Evolutionary conservation across 2,113 vertebrate genomes (phyloP).

Genomic region (Theropithecus gelada): DNA sequence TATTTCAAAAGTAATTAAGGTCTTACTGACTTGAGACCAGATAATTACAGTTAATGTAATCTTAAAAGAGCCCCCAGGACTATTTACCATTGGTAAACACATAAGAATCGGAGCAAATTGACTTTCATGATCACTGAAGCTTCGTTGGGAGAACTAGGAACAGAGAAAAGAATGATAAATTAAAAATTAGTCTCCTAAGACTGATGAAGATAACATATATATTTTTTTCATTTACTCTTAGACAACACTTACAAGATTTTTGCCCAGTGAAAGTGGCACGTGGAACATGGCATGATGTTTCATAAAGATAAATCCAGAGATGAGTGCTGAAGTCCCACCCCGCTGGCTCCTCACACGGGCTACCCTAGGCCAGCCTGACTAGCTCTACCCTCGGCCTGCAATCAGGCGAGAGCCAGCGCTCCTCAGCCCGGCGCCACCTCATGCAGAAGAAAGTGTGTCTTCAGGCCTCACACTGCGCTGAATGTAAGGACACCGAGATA

Average conservation of each 20-base stretch:
- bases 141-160: not conserved
- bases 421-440: not conserved
- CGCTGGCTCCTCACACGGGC: no score
- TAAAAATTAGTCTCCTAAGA: not conserved
- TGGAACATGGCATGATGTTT: not conserved
- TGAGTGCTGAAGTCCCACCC: not conserved
- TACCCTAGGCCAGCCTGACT: not conserved
- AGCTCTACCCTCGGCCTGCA: not conserved
- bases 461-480: not conserved
- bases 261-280: not conserved
- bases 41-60: constrained; percentile 64
- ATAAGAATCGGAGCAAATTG: constrained; percentile 20
- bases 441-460: not conserved
- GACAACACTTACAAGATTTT: fast-evolving
- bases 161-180: not conserved
- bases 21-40: constrained; percentile 57
- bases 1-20: constrained; percentile 72
- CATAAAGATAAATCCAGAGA: no score
- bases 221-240: not conserved
- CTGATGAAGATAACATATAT: not conserved
- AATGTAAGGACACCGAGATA: not conserved
- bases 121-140: constrained; percentile 28
- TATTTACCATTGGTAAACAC: not conserved
- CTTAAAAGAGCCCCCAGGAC: constrained; percentile 42
- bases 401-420: not conserved